phyloP scores from a whole-genome alignment of 2,113 vertebrate species.

The Toxostoma redivivum region DNA sequence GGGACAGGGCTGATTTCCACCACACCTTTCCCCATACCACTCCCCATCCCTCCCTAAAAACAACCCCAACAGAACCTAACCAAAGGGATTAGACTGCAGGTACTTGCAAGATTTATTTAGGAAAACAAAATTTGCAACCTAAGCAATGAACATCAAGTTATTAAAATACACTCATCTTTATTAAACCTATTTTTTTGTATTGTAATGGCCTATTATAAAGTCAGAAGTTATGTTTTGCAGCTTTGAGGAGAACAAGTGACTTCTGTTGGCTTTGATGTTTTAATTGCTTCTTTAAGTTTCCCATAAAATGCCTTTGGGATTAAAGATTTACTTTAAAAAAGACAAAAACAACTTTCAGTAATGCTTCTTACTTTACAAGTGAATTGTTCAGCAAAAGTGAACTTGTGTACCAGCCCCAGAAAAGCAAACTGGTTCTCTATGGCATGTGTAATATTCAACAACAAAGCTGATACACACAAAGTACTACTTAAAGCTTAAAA shows the following conservation, averaged over 20 bases:
- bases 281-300: neutral
- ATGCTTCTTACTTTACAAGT: neutral
- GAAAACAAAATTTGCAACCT: neutral
- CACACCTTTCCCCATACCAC: neutral
- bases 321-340: neutral
- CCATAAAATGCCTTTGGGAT: neutral
- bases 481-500: neutral
- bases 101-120: neutral
- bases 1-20: neutral
- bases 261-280: neutral
- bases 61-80: neutral
- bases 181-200: neutral
- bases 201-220: neutral
- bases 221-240: neutral
- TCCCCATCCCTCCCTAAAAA: neutral
- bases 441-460: neutral
- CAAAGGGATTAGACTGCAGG: neutral
- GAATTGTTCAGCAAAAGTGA: neutral
- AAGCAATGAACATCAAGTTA: neutral
- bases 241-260: neutral
- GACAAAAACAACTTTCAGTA: neutral
- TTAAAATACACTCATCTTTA: neutral
- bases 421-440: neutral
- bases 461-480: neutral
- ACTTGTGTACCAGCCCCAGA: neutral